Conservation (phyloP, 2,797 vertebrate species). For the Microctenopoma stevenorrisi region DNA sequence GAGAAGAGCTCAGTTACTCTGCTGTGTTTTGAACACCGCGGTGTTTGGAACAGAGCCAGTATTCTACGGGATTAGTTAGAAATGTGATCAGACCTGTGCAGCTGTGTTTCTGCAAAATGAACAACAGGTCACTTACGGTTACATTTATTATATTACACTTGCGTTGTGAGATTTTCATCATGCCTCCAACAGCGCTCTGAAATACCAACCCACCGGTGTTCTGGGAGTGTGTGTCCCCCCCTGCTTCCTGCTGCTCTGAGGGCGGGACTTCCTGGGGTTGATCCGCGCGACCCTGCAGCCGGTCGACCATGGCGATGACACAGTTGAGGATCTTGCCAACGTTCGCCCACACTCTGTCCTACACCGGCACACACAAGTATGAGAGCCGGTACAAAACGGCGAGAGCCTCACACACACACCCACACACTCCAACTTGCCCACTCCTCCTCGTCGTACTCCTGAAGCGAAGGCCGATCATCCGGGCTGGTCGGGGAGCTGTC, state of each 20-base stretch:
- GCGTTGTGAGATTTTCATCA: too few species aligned
- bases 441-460: conserved; percentile 91
- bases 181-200: background rate
- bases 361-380: conserved; percentile 56
- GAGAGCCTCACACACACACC: conserved; percentile 3
- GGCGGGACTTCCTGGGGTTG: conserved; percentile 41
- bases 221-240: conserved; percentile 70
- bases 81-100: background rate
- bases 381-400: background rate
- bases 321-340: conserved; percentile 92
- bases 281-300: conserved; percentile 84
- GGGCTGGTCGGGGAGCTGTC: conserved; percentile 54
- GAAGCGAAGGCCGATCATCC: conserved; percentile 46
- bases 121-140: background rate
- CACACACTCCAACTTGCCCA: conserved; percentile 86
- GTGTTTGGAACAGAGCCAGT: too few species aligned
- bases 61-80: too few species aligned
- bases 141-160: too few species aligned
- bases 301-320: conserved; percentile 90
- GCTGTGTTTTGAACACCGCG: too few species aligned
- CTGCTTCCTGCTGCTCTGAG: conserved; percentile 56
- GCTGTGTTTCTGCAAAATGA: too few species aligned
- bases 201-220: conserved; percentile 70
- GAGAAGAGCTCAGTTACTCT: background rate
- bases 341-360: conserved; percentile 93